Conservation (phyloP, 1,140 invertebrate genomes). For the Aplysia californica region DNA sequence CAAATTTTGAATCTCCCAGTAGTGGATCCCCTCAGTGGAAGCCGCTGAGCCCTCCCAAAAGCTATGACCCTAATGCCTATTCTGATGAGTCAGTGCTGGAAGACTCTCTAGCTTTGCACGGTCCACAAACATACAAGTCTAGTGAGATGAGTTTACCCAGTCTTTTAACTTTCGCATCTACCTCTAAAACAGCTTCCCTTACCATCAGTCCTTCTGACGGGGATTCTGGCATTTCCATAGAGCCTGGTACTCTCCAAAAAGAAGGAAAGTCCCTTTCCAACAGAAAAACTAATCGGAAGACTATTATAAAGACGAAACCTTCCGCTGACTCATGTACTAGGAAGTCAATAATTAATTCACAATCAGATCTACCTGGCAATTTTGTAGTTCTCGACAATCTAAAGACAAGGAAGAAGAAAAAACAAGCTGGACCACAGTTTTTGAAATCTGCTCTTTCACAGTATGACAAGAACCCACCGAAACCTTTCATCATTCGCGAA, state of each 20-base stretch:
- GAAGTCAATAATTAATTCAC: too few species aligned
- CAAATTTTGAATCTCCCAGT: not conserved
- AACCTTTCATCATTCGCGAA: conserved; percentile 47
- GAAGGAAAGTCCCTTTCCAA: not conserved
- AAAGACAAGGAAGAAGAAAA: not conserved
- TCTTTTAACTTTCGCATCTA: not conserved
- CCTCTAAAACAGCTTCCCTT: too few species aligned
- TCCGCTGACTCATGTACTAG: not conserved
- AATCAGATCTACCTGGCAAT: too few species aligned
- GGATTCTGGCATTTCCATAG: not conserved
- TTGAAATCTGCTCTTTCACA: not conserved
- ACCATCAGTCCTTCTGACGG: not conserved
- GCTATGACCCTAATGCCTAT: conserved; percentile 13
- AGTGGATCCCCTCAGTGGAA: conserved; percentile 2
- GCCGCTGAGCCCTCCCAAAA: not conserved
- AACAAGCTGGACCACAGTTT: not conserved
- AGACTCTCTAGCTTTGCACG: not conserved
- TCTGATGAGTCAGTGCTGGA: conserved; percentile 25
- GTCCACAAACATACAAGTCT: not conserved
- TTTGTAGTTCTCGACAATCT: too few species aligned
- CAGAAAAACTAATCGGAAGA: not conserved
- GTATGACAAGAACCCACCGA: conserved; percentile 32
- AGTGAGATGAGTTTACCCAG: not conserved
- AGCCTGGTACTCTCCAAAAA: not conserved
- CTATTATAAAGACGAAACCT: not conserved